Percentiles rank a stretch among this genome's conserved stretches.
Evolutionary conservation across 2,888 invertebrate species (phyloP).

Genomic region (Agrotis ipsilon): DNA sequence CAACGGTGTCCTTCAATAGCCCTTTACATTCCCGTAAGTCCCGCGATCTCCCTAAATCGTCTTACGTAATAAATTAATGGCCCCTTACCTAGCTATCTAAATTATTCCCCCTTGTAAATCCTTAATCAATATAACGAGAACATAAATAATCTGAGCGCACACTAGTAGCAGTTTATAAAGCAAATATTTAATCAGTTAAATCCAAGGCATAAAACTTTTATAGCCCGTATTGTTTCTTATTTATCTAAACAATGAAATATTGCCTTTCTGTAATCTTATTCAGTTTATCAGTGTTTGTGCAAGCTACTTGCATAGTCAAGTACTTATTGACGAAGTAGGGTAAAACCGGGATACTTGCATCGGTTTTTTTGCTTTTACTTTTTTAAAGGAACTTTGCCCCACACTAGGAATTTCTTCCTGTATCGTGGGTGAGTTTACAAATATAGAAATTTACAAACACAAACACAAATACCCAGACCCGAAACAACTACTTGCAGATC

Average conservation of each 20-base stretch:
- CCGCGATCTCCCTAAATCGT: no score
- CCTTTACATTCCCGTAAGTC: no score
- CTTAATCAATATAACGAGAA: slow-evolving; percentile 6
- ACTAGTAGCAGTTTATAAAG: slow-evolving; percentile 17
- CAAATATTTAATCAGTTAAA: slow-evolving; percentile 32
- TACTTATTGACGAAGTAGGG: neutral
- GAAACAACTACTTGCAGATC: no score
- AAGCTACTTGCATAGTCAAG: slow-evolving; percentile 40
- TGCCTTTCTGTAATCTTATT: slow-evolving; percentile 17
- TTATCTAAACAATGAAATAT: slow-evolving; percentile 31
- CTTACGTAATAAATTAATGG: no score
- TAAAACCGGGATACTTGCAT: no score
- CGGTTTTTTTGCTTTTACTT: no score
- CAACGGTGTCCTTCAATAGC: no score
- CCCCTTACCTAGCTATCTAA: neutral
- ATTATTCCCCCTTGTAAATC: neutral
- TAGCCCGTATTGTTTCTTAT: slow-evolving; percentile 40
- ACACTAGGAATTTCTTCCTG: no score
- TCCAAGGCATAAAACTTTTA: slow-evolving; percentile 26
- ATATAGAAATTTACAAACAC: no score
- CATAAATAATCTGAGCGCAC: neutral
- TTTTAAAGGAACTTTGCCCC: no score
- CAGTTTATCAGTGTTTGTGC: slow-evolving; percentile 46
- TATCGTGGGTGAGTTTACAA: no score
- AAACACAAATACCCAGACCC: no score